A percentile compares a stretch with the other conserved stretches of the same genome.
These are phyloP conservation scores for Fukomys damarensis DNA, from an alignment of 2,113 vertebrate species.

Conservation along the genomic window DNA sequence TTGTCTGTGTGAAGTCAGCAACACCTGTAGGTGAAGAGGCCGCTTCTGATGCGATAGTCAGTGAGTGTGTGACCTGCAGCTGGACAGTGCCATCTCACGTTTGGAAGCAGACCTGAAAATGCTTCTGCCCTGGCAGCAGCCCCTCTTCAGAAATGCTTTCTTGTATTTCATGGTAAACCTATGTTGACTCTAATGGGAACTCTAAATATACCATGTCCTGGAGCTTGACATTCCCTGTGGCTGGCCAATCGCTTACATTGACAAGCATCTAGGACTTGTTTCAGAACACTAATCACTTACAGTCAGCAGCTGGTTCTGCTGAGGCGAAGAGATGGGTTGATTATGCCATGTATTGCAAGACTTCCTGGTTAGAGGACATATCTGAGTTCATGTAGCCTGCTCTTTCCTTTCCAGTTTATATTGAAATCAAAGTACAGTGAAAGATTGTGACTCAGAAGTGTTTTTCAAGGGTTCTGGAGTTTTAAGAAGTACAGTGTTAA, in stretches of 20 bases:
- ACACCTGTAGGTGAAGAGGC: not conserved
- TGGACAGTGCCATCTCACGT: accelerated
- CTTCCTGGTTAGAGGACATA: not conserved
- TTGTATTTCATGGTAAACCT: slow-evolving; percentile 28
- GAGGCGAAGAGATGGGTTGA: not conserved
- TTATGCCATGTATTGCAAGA: not conserved
- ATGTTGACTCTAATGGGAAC: not conserved
- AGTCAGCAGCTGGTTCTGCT: not conserved
- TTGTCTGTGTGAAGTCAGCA: not conserved
- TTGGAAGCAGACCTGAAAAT: not conserved
- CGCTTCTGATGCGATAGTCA: not conserved
- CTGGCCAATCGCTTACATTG: not conserved
- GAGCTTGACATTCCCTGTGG: not conserved
- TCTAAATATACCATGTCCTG: not conserved
- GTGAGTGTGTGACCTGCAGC: accelerated
- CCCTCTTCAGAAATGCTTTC: not conserved
- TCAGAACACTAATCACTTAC: not conserved
- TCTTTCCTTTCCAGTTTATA: not conserved
- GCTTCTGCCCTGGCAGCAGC: not conserved
- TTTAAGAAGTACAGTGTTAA: not conserved
- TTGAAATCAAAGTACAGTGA: not conserved
- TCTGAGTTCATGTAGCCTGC: not conserved
- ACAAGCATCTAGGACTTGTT: not conserved
- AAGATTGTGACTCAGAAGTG: slow-evolving; percentile 1
- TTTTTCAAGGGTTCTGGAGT: not conserved